These are phyloP conservation scores for Cepaea hortensis DNA, from an alignment of 2,888 invertebrate genomes.

Conservation along the genomic window DNA sequence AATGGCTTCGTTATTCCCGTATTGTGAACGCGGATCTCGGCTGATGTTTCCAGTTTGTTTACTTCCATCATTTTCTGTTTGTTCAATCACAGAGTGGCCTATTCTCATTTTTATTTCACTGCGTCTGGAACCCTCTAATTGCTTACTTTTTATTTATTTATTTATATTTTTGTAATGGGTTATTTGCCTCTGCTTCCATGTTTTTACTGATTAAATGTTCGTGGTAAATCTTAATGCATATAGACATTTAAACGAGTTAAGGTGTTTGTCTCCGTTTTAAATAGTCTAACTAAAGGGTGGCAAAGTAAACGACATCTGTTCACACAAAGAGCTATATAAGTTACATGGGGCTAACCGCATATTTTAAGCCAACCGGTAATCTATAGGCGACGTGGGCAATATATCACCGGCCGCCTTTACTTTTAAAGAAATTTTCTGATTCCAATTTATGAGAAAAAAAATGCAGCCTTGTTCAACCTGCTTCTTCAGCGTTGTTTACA, in stretches of 20 bases:
- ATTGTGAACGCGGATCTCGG: slow-evolving; percentile 1
- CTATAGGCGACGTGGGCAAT: too few species aligned
- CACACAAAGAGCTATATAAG: too few species aligned
- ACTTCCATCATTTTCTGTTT: slow-evolving; percentile 26
- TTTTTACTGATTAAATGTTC: not conserved
- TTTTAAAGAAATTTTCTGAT: too few species aligned
- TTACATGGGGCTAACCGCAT: too few species aligned
- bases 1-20: slow-evolving; percentile 29
- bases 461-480: too few species aligned
- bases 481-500: too few species aligned
- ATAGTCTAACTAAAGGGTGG: too few species aligned
- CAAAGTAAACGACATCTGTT: too few species aligned
- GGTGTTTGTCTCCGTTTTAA: not conserved
- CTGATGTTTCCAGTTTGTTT: slow-evolving; percentile 27
- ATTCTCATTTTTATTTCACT: not conserved
- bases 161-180: not conserved
- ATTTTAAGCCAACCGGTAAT: too few species aligned
- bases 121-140: slow-evolving; percentile 9
- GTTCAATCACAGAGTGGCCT: slow-evolving; percentile 22
- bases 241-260: not conserved
- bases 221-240: too few species aligned
- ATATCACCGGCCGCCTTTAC: too few species aligned
- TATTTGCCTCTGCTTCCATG: not conserved
- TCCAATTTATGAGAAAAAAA: too few species aligned
- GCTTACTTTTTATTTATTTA: not conserved